Evolutionary conservation across 2,797 vertebrate genomes (phyloP).

Genomic region (Acipenser ruthenus): DNA sequence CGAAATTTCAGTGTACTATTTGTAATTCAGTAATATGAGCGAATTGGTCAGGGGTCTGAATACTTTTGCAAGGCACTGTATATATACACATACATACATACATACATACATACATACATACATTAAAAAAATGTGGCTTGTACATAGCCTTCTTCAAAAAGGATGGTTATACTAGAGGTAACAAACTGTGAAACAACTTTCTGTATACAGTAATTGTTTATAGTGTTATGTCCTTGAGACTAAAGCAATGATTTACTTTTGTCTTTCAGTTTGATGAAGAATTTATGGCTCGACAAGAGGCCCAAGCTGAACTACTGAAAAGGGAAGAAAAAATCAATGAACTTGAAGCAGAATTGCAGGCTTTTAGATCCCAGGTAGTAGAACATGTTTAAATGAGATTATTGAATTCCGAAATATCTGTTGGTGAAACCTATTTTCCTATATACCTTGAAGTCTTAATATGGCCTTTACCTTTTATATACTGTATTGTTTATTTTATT

Average conservation of each 20-base stretch:
- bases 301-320: conserved; percentile 74
- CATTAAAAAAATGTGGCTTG: too few relatives aligned
- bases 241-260: conserved; percentile 7
- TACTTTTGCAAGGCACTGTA: too few relatives aligned
- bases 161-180: neutral
- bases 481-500: too few relatives aligned
- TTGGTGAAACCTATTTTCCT: too few relatives aligned
- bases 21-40: too few relatives aligned
- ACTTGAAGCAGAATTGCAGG: conserved; percentile 78
- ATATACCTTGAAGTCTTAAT: too few relatives aligned
- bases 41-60: too few relatives aligned
- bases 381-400: conserved; percentile 24
- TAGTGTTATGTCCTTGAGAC: neutral
- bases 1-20: too few relatives aligned
- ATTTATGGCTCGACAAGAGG: conserved; percentile 81
- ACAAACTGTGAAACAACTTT: too few relatives aligned
- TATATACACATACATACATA: neutral
- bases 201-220: neutral
- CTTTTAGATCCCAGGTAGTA: conserved; percentile 81
- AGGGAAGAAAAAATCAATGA: conserved; percentile 76
- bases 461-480: too few relatives aligned
- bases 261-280: conserved; percentile 81
- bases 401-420: conserved; percentile 22
- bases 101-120: conserved; percentile 5
- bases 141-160: too few relatives aligned